These are phyloP conservation scores for Nylanderia fulva DNA, from an alignment of 1,140 invertebrate genomes.

Conservation along the genomic window DNA sequence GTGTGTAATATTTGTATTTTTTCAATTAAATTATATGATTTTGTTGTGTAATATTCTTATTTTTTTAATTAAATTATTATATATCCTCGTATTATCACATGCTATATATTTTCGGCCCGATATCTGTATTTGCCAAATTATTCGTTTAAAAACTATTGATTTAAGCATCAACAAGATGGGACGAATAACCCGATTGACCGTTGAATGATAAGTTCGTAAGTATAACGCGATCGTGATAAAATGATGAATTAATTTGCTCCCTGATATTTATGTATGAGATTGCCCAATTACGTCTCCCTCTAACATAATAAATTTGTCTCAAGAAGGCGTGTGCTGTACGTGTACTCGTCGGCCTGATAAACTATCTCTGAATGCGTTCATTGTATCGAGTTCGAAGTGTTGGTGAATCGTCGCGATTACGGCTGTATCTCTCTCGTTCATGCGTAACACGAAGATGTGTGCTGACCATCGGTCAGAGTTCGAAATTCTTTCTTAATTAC, in stretches of 20 bases:
- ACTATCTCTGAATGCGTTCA: conserved; percentile 69
- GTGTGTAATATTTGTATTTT: too few species aligned
- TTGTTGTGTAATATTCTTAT: too few species aligned
- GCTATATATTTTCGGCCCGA: neutral
- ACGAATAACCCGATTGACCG: conserved; percentile 32
- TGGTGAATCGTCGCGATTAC: conserved; percentile 71
- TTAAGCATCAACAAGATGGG: neutral
- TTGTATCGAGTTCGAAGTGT: conserved; percentile 70
- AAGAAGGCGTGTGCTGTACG: conserved; percentile 35
- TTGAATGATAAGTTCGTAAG: conserved; percentile 18
- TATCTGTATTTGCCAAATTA: neutral
- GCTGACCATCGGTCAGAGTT: conserved; percentile 69
- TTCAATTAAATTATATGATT: too few species aligned
- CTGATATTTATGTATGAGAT: conserved; percentile 46
- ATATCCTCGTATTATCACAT: neutral
- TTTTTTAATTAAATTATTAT: neutral
- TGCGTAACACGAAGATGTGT: conserved; percentile 53
- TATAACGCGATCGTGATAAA: conserved; percentile 46
- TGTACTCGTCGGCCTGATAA: conserved; percentile 19
- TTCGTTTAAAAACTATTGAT: conserved; percentile 17
- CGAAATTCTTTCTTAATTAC: conserved; percentile 72
- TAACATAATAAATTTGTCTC: conserved; percentile 56
- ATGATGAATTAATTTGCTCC: conserved; percentile 53
- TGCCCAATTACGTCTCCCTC: conserved; percentile 46
- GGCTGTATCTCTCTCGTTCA: conserved; percentile 58